Evolutionary conservation across 53 echinoderm and acorn worm genomes (phyloP), one percentile per base, ranked within the genome.

Genomic region (Mesocentrotus franciscanus): DNA sequence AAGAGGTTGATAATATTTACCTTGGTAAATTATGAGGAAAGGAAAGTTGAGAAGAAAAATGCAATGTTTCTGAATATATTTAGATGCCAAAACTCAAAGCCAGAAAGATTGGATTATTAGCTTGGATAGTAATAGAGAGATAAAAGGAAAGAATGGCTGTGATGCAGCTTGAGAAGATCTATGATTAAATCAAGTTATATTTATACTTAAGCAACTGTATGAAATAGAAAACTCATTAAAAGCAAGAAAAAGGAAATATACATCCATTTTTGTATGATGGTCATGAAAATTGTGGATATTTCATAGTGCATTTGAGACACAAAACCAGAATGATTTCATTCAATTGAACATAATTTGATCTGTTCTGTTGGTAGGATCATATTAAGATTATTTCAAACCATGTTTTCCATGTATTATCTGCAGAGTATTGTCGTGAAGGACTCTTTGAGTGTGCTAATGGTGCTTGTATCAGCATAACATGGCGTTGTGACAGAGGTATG

Each of bases 361-460:
- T 74, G 18, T 10, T 74, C 62, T 30, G 74, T 32, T 16, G 18
- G 74, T 27, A 30, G 68, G 20, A 68, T 68, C 24, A 68, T 24
- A 18, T 26, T 14, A 26, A n/a, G n/a, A 58, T 39, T 39, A 0
- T 39, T 81, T 81, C 4, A 39, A 36, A 39, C 39, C 29, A 0
- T 49, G n/a, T 12, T 14, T 20, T 68, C 22, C 20, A 60, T 66
- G 68, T 20, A 26, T 39, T 36, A 9, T 13, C 35, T 20, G 18
- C 90, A 94, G 94, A 76, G 1, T 76, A 68, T 4, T 96, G 96
- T 36, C 70, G 71, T 58, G 78, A 79, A 0, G 90, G 92, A 20
- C 92, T 96, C 64, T 98, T 98, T 59, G 92, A 96, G 85, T 98
- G 98, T 79, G 93, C 78, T 75, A 92, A 89, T 17, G 98, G 97